These are phyloP conservation scores for Catharus bicknelli DNA, from an alignment of 2,113 vertebrate genomes.

Conservation along the genomic window DNA sequence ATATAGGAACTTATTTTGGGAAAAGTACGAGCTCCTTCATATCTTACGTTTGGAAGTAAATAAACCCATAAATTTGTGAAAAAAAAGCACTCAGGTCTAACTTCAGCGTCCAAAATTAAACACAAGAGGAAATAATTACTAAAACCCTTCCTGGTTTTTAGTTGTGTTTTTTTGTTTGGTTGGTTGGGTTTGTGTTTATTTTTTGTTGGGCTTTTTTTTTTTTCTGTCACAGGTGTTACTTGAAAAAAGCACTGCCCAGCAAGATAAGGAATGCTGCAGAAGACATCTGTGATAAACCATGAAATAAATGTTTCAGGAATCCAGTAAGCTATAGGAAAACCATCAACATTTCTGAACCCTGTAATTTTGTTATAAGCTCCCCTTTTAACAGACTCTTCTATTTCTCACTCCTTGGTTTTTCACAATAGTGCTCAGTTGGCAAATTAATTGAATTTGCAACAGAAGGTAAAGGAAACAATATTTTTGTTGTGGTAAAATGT, in stretches of 20 bases:
- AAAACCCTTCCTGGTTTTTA: rapidly evolving
- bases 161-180: neutral
- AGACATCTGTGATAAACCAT: neutral
- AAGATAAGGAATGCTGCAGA: neutral
- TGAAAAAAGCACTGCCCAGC: neutral
- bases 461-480: neutral
- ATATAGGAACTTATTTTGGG: neutral
- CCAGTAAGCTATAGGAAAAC: neutral
- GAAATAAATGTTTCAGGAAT: neutral
- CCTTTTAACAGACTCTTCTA: neutral
- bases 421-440: neutral
- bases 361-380: neutral
- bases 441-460: neutral
- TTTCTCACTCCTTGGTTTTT: neutral
- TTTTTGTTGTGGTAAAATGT: neutral
- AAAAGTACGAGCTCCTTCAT: neutral
- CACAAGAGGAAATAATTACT: neutral
- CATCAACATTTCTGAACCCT: neutral
- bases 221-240: neutral
- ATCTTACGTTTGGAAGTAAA: neutral
- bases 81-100: neutral
- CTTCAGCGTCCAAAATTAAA: neutral
- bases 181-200: too few relatives aligned
- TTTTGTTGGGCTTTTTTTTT: too few relatives aligned
- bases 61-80: neutral